Evolutionary conservation across 2,797 vertebrate species (phyloP), one percentile per base, ranked within the genome.

Genomic region (Octomys mimax): DNA sequence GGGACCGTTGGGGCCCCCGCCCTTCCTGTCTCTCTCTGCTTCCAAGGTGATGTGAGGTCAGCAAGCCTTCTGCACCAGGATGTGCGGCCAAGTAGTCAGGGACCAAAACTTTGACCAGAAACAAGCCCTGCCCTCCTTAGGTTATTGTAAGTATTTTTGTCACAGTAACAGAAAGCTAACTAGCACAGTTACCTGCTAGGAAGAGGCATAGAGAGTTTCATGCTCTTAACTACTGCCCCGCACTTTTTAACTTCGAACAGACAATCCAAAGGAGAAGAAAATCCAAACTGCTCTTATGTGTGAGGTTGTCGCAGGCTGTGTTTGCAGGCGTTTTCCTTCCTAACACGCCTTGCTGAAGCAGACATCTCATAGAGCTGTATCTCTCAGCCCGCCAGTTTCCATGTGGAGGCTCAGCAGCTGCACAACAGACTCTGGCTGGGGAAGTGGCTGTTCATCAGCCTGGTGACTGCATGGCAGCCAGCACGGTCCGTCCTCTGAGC

Each of bases 221-320:
- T 1, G 8, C 24, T 42, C 14, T 83, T 49, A 62, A 18, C 68
- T 26, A 64, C 22, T 28, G 1, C 1, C 6, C 39, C 7, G 3
- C 59, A 42, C 87, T 49, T 86, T 93, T 82, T 52, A 4, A 7
- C n/a, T 42, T 33, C n/a, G 4, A 86, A 42, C 68, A 94, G 85
- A 87, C 71, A 70, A 94, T n/a, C 73, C 62, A 31, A 95, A 96
- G 78, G 33, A 91, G 71, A 77, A 59, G 77, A 79, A 61, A 85
- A 66, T 64, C 62, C 89, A 5, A 22, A 83, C 28, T 49, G 22
- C 57, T 18, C 6, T 5, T 22, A 10, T 8, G 6, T 36, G 13
- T 22, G n/a, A 62, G 75, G 87, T 68, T 31, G 59, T 68, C 12
- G 2, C 0, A 28, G n/a, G 86, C 6, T 68, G 42, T n/a, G n/a